Base-by-base conservation (phyloP, 2,888 invertebrate genomes). In the Eristalis intricaria region DNA sequence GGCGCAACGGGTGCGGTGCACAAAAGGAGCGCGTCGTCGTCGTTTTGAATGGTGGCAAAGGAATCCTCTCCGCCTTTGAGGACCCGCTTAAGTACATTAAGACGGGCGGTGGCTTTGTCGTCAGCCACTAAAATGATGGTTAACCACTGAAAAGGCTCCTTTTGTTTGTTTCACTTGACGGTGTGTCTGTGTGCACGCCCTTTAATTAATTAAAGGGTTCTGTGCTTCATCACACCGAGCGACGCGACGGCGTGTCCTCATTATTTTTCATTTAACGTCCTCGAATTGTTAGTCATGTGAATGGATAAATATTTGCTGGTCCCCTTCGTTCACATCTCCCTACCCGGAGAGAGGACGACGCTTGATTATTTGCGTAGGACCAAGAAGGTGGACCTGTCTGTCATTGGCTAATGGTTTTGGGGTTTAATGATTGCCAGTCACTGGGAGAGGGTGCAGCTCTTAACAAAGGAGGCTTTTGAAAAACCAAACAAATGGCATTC, bases 141-240 rank as follows among this genome's bases (percentile, higher is more conserved):
- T 63, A 63, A 63, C 29, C 26, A 63, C 63, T 63, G 32, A 63
- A 32, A 32, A n/a, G 32, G 63, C 50, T 22, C 22, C 22, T 68
- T 29, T 69, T n/a, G 10, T 22, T 11, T 69, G 0, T 15, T 15
- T 23, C 19, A 43, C 10, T 26, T 15, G 29, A n/a, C 8, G n/a
- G 10, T 60, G 40, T 78, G 29, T 26, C 26, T 26, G 26, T 26
- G 29, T 75, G 66, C 50, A 50, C 19, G 50, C 8, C 35, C 50
- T 77, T 32, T 63, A 43, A 77, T 77, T 78, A 78, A 78, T 65
- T 71, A 58, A 56, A 70, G 56, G 56, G 43, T 69, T n/a, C 35
- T 22, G 26, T 26, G 19, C 26, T 35, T 22, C 38, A 15, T 29
- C 8, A 11, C 23, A 3, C 60, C 13, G 23, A 5, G 23, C 15